Conservation (phyloP, 2,113 vertebrate genomes). For the Bujurquina vittata region DNA sequence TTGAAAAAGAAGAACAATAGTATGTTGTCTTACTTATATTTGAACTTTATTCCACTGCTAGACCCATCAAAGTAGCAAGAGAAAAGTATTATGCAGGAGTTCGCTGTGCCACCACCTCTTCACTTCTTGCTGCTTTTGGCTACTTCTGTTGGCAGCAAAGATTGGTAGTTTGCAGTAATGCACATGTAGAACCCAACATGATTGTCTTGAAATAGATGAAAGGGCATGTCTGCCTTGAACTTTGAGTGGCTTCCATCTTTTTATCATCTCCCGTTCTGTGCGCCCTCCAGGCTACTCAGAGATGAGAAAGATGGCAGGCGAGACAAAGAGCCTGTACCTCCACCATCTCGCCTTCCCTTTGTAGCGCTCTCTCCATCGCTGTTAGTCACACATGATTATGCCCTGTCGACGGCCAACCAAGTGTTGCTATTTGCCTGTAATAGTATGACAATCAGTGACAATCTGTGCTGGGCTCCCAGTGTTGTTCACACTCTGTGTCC, state of each 20-base stretch:
- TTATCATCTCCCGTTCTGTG: slow-evolving; percentile 60
- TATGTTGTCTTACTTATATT: slow-evolving; percentile 1
- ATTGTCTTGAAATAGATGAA: slow-evolving; percentile 82
- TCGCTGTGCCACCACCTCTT: slow-evolving; percentile 54
- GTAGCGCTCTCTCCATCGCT: slow-evolving; percentile 70
- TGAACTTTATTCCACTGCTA: neutral
- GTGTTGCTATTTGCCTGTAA: slow-evolving; percentile 82
- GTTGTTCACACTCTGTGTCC: slow-evolving; percentile 57
- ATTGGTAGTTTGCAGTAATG: slow-evolving; percentile 71
- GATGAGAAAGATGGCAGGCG: slow-evolving; percentile 61
- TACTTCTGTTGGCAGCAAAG: slow-evolving; percentile 40
- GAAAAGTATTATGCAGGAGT: slow-evolving; percentile 47
- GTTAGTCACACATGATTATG: slow-evolving; percentile 80
- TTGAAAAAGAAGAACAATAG: neutral
- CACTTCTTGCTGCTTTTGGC: slow-evolving; percentile 22
- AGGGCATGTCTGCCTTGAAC: slow-evolving; percentile 77
- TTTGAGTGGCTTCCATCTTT: slow-evolving; percentile 79
- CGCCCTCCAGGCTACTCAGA: slow-evolving; percentile 67
- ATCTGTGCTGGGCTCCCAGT: slow-evolving; percentile 64
- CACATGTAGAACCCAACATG: slow-evolving; percentile 70
- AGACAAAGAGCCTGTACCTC: slow-evolving; percentile 76
- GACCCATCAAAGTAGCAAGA: neutral
- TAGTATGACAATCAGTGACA: slow-evolving; percentile 80
- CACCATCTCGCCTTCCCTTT: slow-evolving; percentile 65
- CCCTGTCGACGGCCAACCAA: slow-evolving; percentile 72